Evolutionary conservation across 2,113 vertebrate genomes (phyloP).

Genomic region (Todiramphus chloris): DNA sequence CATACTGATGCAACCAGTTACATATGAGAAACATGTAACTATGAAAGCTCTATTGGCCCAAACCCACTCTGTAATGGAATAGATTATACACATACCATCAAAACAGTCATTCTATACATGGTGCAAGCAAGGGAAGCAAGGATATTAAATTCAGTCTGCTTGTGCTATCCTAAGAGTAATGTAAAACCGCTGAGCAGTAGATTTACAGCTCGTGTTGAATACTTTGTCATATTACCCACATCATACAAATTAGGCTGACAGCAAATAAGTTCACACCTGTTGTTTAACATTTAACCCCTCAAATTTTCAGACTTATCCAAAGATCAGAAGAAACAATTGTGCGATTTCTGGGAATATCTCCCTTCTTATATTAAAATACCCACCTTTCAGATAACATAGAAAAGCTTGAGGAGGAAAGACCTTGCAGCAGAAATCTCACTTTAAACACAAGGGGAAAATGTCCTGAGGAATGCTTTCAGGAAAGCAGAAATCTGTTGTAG

Average conservation of each 20-base stretch:
- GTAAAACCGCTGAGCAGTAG: neutral
- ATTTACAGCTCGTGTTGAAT: neutral
- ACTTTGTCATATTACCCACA: neutral
- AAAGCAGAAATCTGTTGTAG: neutral
- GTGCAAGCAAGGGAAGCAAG: neutral
- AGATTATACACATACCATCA: neutral
- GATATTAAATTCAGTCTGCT: neutral
- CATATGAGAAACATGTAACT: fast-evolving
- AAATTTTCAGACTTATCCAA: neutral
- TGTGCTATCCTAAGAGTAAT: neutral
- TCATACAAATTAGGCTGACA: neutral
- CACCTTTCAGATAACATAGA: neutral
- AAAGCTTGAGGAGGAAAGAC: neutral
- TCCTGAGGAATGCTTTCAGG: neutral
- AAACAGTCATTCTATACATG: neutral
- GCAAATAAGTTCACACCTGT: neutral
- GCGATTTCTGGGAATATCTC: neutral
- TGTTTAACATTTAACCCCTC: neutral
- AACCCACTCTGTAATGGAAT: neutral
- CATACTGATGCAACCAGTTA: fast-evolving
- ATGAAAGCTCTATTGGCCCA: neutral
- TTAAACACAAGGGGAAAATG: neutral
- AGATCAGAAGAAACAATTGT: neutral
- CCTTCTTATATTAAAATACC: neutral
- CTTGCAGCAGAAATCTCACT: neutral